These are phyloP conservation scores for Setipinna tenuifilis DNA, from an alignment of 2,797 vertebrate genomes.

Conservation along the genomic window DNA sequence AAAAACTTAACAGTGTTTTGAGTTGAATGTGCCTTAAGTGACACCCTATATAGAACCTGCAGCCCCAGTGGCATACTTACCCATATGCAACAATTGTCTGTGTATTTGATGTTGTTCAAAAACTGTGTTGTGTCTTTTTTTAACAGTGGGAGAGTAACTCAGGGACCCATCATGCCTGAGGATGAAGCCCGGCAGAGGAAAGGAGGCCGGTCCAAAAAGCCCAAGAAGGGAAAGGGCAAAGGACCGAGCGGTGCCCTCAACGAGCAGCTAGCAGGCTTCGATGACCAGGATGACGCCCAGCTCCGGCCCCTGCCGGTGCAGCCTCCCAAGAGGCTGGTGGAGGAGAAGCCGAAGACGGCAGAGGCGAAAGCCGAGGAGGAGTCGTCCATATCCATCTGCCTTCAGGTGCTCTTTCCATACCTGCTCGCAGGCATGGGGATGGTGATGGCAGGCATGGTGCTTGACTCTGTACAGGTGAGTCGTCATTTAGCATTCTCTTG, in stretches of 20 bases:
- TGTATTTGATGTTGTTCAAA: not conserved
- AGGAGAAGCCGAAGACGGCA: constrained; percentile 66
- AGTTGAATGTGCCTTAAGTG: not conserved
- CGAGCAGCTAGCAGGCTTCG: constrained; percentile 61
- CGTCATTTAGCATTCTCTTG: not conserved
- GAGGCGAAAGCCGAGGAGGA: constrained; percentile 79
- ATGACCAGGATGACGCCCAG: constrained; percentile 73
- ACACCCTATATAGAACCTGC: not conserved
- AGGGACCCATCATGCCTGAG: constrained; percentile 76
- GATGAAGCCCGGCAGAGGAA: constrained; percentile 81
- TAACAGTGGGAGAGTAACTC: constrained; percentile 28
- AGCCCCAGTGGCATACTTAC: no score
- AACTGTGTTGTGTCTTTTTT: not conserved
- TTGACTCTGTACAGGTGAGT: constrained; percentile 89
- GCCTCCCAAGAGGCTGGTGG: constrained; percentile 61
- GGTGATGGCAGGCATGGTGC: constrained; percentile 91
- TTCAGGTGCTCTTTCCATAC: constrained; percentile 90
- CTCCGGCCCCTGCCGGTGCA: constrained; percentile 57
- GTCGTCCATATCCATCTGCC: constrained; percentile 78
- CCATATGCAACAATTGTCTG: not conserved
- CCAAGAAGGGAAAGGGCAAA: constrained; percentile 74
- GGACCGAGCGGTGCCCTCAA: constrained; percentile 55
- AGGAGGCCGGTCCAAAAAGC: constrained; percentile 72
- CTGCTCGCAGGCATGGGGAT: constrained; percentile 94
- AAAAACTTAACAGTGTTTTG: no score